Conservation (phyloP, 2,113 vertebrate species). For the Nothobranchius furzeri region DNA sequence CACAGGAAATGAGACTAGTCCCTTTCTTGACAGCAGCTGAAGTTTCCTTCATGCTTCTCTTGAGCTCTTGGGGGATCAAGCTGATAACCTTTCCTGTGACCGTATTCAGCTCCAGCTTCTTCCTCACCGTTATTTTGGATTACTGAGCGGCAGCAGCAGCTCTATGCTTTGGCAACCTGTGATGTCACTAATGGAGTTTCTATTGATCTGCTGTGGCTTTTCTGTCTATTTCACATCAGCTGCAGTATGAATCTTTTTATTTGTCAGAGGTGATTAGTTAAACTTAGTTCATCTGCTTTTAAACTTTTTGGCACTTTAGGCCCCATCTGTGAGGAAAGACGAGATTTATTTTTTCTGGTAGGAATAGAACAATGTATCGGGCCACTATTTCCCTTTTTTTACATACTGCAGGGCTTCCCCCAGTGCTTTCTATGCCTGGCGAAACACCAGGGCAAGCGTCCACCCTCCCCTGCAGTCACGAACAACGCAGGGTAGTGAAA, state of each 20-base stretch:
- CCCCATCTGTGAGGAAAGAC: no score
- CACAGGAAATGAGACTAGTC: constrained; percentile 62
- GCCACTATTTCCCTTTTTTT: no score
- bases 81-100: constrained; percentile 53
- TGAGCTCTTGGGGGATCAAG: constrained; percentile 12
- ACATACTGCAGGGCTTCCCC: no score
- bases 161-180: constrained; percentile 14
- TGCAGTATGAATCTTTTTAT: not conserved
- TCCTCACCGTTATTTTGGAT: constrained; percentile 1
- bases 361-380: no score
- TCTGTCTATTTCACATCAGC: not conserved
- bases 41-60: constrained; percentile 21
- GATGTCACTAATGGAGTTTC: constrained; percentile 4
- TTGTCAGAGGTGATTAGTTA: not conserved
- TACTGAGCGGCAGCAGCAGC: constrained; percentile 10
- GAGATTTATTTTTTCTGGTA: no score
- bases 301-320: no score
- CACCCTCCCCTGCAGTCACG: no score
- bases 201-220: constrained; percentile 33
- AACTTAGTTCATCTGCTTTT: no score
- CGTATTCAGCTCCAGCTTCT: constrained; percentile 28
- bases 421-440: no score
- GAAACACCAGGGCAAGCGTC: no score
- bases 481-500: no score
- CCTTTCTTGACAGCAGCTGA: constrained; percentile 24